phyloP scores from a whole-genome alignment of 2,797 vertebrate species.

The Microchirus variegatus region DNA sequence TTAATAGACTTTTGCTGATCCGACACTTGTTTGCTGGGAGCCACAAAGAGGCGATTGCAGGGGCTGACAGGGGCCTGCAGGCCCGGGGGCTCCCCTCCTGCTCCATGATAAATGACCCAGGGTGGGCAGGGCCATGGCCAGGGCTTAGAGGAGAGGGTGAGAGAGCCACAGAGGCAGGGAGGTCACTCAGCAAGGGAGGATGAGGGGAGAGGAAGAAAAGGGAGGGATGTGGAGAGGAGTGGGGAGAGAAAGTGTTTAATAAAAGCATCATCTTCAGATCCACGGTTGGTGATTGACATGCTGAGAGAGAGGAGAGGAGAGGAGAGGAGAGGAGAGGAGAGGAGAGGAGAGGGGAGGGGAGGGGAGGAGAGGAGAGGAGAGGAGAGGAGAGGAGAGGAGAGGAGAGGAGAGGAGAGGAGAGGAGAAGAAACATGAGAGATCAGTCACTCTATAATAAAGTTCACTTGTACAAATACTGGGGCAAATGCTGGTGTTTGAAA shows the following conservation, averaged over 20 bases:
- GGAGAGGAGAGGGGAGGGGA: too few species aligned
- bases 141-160: constrained; percentile 70
- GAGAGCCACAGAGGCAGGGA: constrained; percentile 59
- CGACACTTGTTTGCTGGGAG: constrained; percentile 99
- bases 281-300: constrained; percentile 6
- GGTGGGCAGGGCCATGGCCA: constrained; percentile 75
- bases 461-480: too few species aligned
- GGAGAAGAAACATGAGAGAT: too few species aligned
- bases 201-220: constrained; percentile 35
- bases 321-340: too few species aligned
- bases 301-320: not conserved
- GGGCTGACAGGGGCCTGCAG: constrained; percentile 95
- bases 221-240: constrained; percentile 8
- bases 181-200: constrained; percentile 62
- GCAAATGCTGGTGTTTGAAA: too few species aligned
- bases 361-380: too few species aligned
- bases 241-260: constrained; percentile 41
- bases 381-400: too few species aligned
- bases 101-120: constrained; percentile 98
- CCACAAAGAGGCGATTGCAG: constrained; percentile 99
- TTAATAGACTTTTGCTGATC: constrained; percentile 99
- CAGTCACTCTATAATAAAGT: too few species aligned
- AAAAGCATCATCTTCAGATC: constrained; percentile 16
- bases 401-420: too few species aligned
- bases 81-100: constrained; percentile 92